Evolutionary conservation across 1,140 invertebrate species (phyloP).

Genomic region (Halotydeus destructor): DNA sequence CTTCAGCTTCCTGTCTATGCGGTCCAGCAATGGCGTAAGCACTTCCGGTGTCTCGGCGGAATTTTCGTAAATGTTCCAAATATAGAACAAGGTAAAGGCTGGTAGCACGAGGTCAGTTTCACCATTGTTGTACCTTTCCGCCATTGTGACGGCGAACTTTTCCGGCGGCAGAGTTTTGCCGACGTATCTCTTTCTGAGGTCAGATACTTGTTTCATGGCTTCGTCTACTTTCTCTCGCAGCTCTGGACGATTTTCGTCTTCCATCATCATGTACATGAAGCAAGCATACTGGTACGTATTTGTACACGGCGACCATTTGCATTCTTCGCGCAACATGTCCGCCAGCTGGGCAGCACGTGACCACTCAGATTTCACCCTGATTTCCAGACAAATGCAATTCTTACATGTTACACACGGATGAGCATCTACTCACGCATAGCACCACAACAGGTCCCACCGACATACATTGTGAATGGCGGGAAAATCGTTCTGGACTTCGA

Average conservation of each 20-base stretch:
- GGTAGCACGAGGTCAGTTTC: slow-evolving; percentile 34
- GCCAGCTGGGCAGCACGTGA: slow-evolving; percentile 46
- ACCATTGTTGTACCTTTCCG: slow-evolving; percentile 50
- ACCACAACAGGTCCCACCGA: slow-evolving; percentile 88
- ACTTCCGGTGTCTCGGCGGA: slow-evolving; percentile 44
- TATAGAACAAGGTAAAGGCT: slow-evolving; percentile 41
- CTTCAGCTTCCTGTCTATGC: slow-evolving; percentile 39
- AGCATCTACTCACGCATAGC: slow-evolving; percentile 51
- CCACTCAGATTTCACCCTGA: slow-evolving; percentile 36
- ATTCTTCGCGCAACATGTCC: slow-evolving; percentile 44
- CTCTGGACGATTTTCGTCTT: slow-evolving; percentile 18
- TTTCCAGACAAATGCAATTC: no score
- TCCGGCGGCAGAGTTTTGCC: slow-evolving; percentile 76
- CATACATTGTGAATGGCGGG: slow-evolving; percentile 88
- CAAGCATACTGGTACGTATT: slow-evolving; percentile 74
- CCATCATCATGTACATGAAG: slow-evolving; percentile 38
- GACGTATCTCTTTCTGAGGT: slow-evolving; percentile 65
- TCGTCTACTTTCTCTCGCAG: slow-evolving; percentile 31
- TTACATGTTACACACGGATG: no score
- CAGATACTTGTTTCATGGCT: slow-evolving; percentile 39
- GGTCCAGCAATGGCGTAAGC: slow-evolving; percentile 41
- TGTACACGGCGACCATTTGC: slow-evolving; percentile 72
- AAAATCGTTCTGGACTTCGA: slow-evolving; percentile 1
- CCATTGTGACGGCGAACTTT: slow-evolving; percentile 73
- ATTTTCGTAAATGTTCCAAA: slow-evolving; percentile 82